These are phyloP conservation scores for Jordanella pulchra DNA, from an alignment of 2,797 vertebrate species.

Conservation along the genomic window DNA sequence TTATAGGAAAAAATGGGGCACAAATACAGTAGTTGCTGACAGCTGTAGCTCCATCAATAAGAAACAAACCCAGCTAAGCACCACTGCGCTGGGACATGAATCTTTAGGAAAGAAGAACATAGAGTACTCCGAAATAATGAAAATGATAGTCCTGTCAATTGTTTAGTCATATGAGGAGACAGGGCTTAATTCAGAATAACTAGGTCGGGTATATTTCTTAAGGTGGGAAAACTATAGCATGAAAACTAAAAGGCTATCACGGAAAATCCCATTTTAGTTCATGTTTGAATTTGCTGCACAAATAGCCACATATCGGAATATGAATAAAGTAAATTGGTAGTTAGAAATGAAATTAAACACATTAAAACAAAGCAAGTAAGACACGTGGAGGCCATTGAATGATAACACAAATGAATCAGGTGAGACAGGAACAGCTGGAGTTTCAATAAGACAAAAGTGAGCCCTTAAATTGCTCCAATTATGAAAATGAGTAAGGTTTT, in stretches of 20 bases:
- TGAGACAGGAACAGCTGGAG: conserved; percentile 1
- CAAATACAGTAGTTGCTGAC: not conserved
- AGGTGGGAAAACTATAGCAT: not conserved
- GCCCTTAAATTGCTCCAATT: conserved; percentile 8
- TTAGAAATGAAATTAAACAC: not conserved
- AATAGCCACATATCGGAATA: not conserved
- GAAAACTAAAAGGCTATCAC: not conserved
- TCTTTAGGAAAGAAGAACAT: not conserved
- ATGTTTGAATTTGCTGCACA: not conserved
- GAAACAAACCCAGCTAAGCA: not conserved
- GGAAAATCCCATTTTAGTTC: not conserved
- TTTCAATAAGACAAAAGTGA: conserved; percentile 5
- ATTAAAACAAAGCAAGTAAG: not conserved
- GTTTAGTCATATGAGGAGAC: not conserved
- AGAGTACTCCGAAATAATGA: not conserved
- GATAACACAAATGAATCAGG: conserved; percentile 7
- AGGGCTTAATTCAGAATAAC: not conserved
- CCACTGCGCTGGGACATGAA: not conserved
- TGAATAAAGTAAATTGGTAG: not conserved
- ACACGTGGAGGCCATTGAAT: not conserved
- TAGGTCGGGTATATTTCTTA: not conserved
- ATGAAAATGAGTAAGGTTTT: conserved; percentile 15
- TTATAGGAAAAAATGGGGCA: not conserved
- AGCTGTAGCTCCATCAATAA: not conserved
- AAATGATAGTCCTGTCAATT: not conserved